These are phyloP conservation scores for Burhinus oedicnemus DNA, from an alignment of 2,113 vertebrate species.

Conservation along the genomic window DNA sequence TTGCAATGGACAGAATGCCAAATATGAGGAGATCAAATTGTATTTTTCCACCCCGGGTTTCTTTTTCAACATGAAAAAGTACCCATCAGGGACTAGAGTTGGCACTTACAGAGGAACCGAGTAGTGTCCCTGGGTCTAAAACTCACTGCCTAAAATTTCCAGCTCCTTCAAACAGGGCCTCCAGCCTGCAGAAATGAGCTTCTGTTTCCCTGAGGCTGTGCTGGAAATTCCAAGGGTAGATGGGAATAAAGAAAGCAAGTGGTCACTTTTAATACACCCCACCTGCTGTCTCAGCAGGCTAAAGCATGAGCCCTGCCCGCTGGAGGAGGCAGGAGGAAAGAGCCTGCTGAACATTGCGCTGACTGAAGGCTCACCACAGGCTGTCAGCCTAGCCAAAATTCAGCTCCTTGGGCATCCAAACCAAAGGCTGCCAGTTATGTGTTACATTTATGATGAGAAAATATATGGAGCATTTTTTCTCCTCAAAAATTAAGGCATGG, in stretches of 20 bases:
- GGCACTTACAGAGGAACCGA: background rate
- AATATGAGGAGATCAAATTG: background rate
- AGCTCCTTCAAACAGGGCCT: background rate
- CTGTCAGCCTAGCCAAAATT: background rate
- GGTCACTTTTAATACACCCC: constrained; percentile 34
- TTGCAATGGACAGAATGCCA: constrained; percentile 15
- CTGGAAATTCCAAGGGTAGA: background rate
- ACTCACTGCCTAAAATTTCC: background rate
- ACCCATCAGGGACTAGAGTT: background rate
- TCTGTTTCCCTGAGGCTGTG: background rate
- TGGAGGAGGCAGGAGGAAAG: background rate
- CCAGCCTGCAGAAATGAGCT: background rate
- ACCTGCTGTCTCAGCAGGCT: constrained; percentile 29
- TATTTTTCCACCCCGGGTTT: background rate
- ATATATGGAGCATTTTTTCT: background rate
- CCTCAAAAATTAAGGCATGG: background rate
- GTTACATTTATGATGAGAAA: background rate
- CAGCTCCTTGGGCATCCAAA: background rate
- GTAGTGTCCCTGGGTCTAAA: background rate
- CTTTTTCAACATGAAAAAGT: background rate
- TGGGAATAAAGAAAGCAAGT: constrained; percentile 1
- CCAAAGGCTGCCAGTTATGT: accelerated
- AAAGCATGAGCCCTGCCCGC: background rate
- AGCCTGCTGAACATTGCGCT: background rate
- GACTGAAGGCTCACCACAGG: background rate